Base-by-base conservation (phyloP, 2,113 vertebrate species). In the Mionectes macconnelli region DNA sequence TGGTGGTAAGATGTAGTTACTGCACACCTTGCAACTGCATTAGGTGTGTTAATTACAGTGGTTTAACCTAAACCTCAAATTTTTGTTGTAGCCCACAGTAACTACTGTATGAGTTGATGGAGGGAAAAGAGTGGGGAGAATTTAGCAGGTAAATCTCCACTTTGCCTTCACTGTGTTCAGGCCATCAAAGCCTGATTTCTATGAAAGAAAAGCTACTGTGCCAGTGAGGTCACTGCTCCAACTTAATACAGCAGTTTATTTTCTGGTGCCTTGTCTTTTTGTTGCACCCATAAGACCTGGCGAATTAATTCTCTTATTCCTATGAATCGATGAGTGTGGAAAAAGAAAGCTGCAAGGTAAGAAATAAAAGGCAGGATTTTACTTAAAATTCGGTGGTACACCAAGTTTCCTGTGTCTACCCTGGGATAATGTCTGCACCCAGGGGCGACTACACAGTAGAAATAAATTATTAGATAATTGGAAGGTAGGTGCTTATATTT, bases 391-490 rank as follows among this genome's bases (percentile, higher is more conserved):
- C 44, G 15, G 35, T 33, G 59, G 8, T 0, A 1, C 30, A 37
- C 13, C 5, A 45, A 63, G 27, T 88, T 89, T 84, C 66, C 39
- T 66, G 8, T 57, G 40, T 81, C 62, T 62, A 14, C 16, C 20
- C n/a, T 88, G 37, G 39, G 37, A 76, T 66, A 89, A 89, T 0
- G 2, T 33, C 24, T 4, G 3, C 57, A 85, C 22, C 42, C 44
- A 82, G 14, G 24, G 40, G 18, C 83, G 57, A 39, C 62, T 79
- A 9, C 10, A 39, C 21, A 87, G 53, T 27, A 85, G 39, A 88
- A 96, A 83, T 52, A 91, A 91, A 89, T 64, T 64, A 63, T 84
- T 53, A 52, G 63, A 35, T 89, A 91, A 87, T 63, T 89, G 69
- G 52, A 60, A 91, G 56, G 28, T 47, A 90, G 52, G 60, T 73